Evolutionary conservation across 2,797 vertebrate species (phyloP), one percentile per base, ranked within the genome.

Genomic region (Lepidocolaptes lacrymiger): DNA sequence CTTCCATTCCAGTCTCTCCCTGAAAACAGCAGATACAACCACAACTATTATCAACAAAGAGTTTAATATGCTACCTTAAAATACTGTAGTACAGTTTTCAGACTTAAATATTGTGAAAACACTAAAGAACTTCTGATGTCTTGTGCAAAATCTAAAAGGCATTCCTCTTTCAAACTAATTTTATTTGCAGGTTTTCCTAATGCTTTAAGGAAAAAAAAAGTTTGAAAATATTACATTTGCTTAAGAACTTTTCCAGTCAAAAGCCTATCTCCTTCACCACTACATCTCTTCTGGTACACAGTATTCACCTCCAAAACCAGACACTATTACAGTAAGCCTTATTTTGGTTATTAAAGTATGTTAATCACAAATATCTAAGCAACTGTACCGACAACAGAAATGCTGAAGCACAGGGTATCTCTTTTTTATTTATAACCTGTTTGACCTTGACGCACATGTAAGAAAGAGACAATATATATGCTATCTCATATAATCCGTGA

Each of bases 1-100:
- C 98, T 85, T 97, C 97, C 95, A 97, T 62, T 91, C 98, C 98
- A 88, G 64, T 97, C 94, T 98, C 98, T 81, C 98, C 99, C 99
- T 99, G 96, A 93, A 97, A 98, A 91, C 2, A 89, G 86, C 7
- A 69, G 32, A 55, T 62, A 51, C 1, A 80, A 91, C 23, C 30
- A n/a, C 69, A 71, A 72, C 20, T 64, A 68, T 77, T 19, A 55
- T 36, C 10, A 63, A 63, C 2, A 22, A n/a, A 46, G 11, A 73
- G 10, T 63, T 91, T 34, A 41, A 62, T 68, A 44, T 56, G 4
- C 13, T 85, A 19, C 8, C 15, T 74, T 75, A 46, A 77, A 67
- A 69, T n/a, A 44, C 6, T 37, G 4, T n/a, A 51, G 44, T 16
- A n/a, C 3, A 62, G 6, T 49, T 79, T 48, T 27, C 10, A 92